These are phyloP conservation scores for Oscheius onirici DNA, from an alignment of 2,888 invertebrate species.

Conservation along the genomic window DNA sequence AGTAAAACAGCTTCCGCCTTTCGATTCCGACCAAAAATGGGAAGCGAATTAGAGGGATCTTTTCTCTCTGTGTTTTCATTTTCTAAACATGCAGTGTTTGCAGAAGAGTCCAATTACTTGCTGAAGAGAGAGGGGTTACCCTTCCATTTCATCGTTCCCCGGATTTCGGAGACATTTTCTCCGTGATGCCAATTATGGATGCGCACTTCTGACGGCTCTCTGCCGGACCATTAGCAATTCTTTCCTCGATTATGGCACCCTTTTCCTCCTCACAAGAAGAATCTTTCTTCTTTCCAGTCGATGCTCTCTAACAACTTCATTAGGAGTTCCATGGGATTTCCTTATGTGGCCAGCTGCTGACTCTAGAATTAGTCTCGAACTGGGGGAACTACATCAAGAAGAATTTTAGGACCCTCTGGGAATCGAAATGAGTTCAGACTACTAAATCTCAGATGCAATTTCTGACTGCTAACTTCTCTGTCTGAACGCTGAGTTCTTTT, in stretches of 20 bases:
- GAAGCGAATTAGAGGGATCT: too few species aligned
- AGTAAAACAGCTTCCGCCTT: neutral
- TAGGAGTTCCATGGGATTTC: too few species aligned
- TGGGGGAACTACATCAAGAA: too few species aligned
- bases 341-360: too few species aligned
- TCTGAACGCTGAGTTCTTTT: too few species aligned
- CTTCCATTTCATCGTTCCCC: neutral
- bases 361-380: too few species aligned
- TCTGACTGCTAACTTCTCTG: too few species aligned
- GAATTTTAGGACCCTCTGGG: too few species aligned
- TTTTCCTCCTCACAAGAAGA: neutral
- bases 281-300: neutral
- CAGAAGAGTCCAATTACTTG: conserved; percentile 11
- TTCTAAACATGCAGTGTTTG: conserved; percentile 1
- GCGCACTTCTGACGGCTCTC: conserved; percentile 10
- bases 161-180: conserved; percentile 1
- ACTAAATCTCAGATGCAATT: too few species aligned
- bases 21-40: too few species aligned
- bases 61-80: neutral
- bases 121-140: neutral
- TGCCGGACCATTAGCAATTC: conserved; percentile 19
- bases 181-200: conserved; percentile 19
- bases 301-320: too few species aligned
- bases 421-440: too few species aligned
- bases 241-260: conserved; percentile 14